Conservation (phyloP, 2,113 vertebrate species). For the Epinephelus cyanopodus region DNA sequence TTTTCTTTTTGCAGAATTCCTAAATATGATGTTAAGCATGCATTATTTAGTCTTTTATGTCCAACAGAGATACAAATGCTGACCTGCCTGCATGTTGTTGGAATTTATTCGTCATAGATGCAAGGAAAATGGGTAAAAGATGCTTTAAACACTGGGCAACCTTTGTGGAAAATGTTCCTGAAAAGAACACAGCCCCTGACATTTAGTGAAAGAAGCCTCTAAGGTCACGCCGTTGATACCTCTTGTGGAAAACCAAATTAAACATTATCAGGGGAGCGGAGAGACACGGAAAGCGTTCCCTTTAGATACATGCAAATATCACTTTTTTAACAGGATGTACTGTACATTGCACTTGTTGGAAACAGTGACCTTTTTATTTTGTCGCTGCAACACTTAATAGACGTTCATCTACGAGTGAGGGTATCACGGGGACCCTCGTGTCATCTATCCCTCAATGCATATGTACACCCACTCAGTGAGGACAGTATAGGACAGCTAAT, state of each 20-base stretch:
- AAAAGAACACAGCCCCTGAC: slow-evolving; percentile 71
- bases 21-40: slow-evolving; percentile 6
- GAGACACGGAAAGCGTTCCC: slow-evolving; percentile 52
- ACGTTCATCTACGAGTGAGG: slow-evolving; percentile 60
- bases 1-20: slow-evolving; percentile 2
- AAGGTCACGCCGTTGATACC: slow-evolving; percentile 63
- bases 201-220: slow-evolving; percentile 72
- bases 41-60: slow-evolving; percentile 20
- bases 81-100: slow-evolving; percentile 21
- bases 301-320: slow-evolving; percentile 70
- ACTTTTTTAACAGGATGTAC: slow-evolving; percentile 61
- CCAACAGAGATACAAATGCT: neutral
- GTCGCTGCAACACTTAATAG: slow-evolving; percentile 51
- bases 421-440: slow-evolving; percentile 63
- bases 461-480: slow-evolving; percentile 60
- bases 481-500: slow-evolving; percentile 70
- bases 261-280: slow-evolving; percentile 59
- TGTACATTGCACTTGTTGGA: slow-evolving; percentile 61
- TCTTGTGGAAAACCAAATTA: slow-evolving; percentile 65
- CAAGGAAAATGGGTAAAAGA: slow-evolving; percentile 5
- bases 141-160: slow-evolving; percentile 38
- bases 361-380: slow-evolving; percentile 70
- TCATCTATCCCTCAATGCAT: slow-evolving; percentile 68
- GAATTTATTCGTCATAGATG: slow-evolving; percentile 11
- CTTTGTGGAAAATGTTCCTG: slow-evolving; percentile 56